Evolutionary conservation across 2,113 vertebrate species (phyloP).

Genomic region (Atlantisia rogersi): DNA sequence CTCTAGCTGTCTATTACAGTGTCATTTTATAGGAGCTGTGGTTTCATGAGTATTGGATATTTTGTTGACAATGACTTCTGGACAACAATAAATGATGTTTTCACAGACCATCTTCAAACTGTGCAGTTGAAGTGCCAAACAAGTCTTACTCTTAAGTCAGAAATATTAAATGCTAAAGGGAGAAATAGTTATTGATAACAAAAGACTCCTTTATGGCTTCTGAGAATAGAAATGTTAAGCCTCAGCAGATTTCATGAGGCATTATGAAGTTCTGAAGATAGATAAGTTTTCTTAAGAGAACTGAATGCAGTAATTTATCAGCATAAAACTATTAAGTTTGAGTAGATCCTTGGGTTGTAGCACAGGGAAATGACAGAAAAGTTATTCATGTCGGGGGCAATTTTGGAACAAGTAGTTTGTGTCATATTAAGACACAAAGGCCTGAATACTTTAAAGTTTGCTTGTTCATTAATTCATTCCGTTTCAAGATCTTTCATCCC

Average conservation of each 20-base stretch:
- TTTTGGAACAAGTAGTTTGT: slow-evolving; percentile 46
- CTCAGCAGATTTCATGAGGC: slow-evolving; percentile 24
- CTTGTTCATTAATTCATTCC: slow-evolving; percentile 64
- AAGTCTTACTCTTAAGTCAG: background rate
- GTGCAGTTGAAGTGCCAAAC: slow-evolving; percentile 6
- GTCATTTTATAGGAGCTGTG: slow-evolving; percentile 49
- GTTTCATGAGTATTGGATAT: slow-evolving; percentile 38
- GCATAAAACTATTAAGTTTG: slow-evolving; percentile 14
- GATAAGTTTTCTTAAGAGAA: slow-evolving; percentile 35
- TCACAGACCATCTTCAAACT: slow-evolving; percentile 20
- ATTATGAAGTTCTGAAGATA: slow-evolving; percentile 56
- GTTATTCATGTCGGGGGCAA: background rate
- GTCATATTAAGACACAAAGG: slow-evolving; percentile 18
- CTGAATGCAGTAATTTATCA: slow-evolving; percentile 49
- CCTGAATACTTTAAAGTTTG: slow-evolving; percentile 14
- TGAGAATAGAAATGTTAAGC: slow-evolving; percentile 45
- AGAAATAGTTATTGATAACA: slow-evolving; percentile 48
- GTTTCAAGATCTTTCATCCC: slow-evolving; percentile 52
- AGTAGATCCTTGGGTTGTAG: background rate
- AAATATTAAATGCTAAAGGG: slow-evolving; percentile 43
- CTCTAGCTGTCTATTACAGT: slow-evolving; percentile 34
- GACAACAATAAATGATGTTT: slow-evolving; percentile 38
- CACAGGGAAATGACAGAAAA: slow-evolving; percentile 40
- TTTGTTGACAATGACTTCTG: slow-evolving; percentile 47
- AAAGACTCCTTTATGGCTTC: background rate